These are phyloP conservation scores for Leptopterna dolabrata DNA, from an alignment of 2,888 invertebrate species.

Conservation along the genomic window DNA sequence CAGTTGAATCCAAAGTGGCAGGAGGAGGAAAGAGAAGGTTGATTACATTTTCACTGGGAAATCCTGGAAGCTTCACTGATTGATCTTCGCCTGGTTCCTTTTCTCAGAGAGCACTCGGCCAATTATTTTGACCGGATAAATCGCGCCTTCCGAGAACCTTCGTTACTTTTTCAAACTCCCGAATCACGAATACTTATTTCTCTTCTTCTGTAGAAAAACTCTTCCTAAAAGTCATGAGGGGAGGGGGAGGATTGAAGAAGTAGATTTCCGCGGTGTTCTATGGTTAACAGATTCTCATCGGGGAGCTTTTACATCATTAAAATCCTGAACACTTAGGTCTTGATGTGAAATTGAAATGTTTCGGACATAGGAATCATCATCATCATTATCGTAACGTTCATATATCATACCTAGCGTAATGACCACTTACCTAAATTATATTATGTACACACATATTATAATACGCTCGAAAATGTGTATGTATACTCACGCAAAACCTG, in stretches of 20 bases:
- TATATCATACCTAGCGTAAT: too few species aligned
- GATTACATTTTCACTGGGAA: slow-evolving; percentile 36
- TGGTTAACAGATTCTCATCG: neutral
- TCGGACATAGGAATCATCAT: too few species aligned
- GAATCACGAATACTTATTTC: neutral
- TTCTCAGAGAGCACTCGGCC: neutral
- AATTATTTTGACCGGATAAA: slow-evolving; percentile 29
- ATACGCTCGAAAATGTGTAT: too few species aligned
- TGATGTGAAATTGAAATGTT: neutral
- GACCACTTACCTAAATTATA: too few species aligned
- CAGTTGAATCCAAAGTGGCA: slow-evolving; percentile 17
- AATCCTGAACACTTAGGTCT: neutral
- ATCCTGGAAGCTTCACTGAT: neutral
- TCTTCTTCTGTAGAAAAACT: neutral
- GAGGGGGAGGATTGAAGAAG: neutral
- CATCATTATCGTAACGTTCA: too few species aligned
- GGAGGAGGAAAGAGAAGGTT: neutral
- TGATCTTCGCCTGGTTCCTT: slow-evolving; percentile 1
- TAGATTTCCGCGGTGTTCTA: neutral
- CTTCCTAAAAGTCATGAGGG: neutral
- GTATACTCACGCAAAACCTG: too few species aligned
- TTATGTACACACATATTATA: too few species aligned
- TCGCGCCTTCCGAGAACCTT: neutral
- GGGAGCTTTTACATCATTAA: neutral
- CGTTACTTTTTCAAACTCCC: slow-evolving; percentile 1